A percentile compares a stretch with the other conserved stretches of the same genome.
phyloP scores from a whole-genome alignment of 2,888 invertebrate species.

The Ganaspis brasiliensis region DNA sequence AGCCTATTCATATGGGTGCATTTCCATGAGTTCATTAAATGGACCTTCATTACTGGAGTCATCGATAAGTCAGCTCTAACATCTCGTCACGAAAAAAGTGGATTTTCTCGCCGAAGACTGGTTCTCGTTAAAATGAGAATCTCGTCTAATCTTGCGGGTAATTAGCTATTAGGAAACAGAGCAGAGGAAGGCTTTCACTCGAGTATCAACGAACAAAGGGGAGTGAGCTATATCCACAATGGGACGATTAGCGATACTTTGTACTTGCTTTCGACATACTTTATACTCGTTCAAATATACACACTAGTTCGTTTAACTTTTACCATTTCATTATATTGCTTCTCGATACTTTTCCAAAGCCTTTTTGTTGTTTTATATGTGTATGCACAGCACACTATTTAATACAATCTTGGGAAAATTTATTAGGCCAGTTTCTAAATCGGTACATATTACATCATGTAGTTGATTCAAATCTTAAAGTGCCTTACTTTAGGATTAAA shows the following conservation, averaged over 20 bases:
- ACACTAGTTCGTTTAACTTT: constrained; percentile 8
- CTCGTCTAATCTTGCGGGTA: constrained; percentile 36
- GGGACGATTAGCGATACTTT: constrained; percentile 75
- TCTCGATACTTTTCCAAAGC: too few species aligned
- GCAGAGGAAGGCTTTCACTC: constrained; percentile 58
- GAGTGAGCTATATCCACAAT: constrained; percentile 69
- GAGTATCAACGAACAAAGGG: constrained; percentile 67
- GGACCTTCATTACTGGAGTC: constrained; percentile 26
- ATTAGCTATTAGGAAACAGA: constrained; percentile 56
- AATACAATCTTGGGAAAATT: background rate
- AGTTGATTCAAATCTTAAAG: too few species aligned
- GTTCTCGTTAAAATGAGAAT: constrained; percentile 32
- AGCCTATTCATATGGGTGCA: background rate
- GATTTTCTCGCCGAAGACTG: constrained; percentile 26
- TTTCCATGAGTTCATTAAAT: constrained; percentile 26
- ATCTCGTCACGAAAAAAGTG: constrained; percentile 14
- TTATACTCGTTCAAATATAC: constrained; percentile 62
- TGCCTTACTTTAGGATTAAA: too few species aligned
- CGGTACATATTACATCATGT: too few species aligned
- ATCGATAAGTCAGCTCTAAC: constrained; percentile 13
- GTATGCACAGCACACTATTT: background rate
- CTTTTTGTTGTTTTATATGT: too few species aligned
- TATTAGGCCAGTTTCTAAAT: background rate
- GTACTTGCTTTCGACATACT: constrained; percentile 71
- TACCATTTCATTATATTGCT: background rate